These are phyloP conservation scores for Adrianichthys oophorus DNA, from an alignment of 2,797 vertebrate genomes.

Conservation along the genomic window DNA sequence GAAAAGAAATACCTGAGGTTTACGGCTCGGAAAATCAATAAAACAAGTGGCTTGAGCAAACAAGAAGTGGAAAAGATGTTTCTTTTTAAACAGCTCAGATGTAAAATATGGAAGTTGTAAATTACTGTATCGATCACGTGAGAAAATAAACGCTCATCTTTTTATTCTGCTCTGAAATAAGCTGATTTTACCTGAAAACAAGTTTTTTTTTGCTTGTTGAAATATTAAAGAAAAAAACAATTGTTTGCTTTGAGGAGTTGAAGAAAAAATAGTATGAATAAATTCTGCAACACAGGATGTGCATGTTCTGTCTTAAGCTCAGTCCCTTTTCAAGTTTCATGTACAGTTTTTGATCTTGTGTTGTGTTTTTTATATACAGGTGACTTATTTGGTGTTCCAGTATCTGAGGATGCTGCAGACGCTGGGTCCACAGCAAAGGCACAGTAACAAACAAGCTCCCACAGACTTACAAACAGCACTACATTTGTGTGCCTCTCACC, in stretches of 20 bases:
- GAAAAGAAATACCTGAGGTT: not conserved
- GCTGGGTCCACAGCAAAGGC: conserved; percentile 90
- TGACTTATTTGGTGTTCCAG: conserved; percentile 92
- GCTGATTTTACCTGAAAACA: too few species aligned
- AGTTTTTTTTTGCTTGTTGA: too few species aligned
- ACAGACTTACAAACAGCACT: not conserved
- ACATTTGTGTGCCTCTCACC: too few species aligned
- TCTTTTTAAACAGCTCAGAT: not conserved
- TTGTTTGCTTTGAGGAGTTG: too few species aligned
- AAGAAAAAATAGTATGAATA: too few species aligned
- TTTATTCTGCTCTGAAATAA: too few species aligned
- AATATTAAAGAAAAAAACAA: too few species aligned
- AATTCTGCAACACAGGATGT: too few species aligned
- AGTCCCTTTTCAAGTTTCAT: not conserved
- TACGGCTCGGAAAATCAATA: not conserved
- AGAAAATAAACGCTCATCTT: too few species aligned
- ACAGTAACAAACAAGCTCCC: conserved; percentile 7
- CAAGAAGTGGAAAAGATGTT: not conserved
- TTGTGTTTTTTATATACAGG: conserved; percentile 74
- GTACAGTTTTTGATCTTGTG: conserved; percentile 8
- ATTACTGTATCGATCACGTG: too few species aligned
- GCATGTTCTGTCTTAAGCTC: too few species aligned
- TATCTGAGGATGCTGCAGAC: conserved; percentile 95
- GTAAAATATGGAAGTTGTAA: too few species aligned
- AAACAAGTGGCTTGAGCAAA: not conserved